These are phyloP conservation scores for Conistra vaccinii DNA, from an alignment of 2,888 invertebrate genomes.

Conservation along the genomic window DNA sequence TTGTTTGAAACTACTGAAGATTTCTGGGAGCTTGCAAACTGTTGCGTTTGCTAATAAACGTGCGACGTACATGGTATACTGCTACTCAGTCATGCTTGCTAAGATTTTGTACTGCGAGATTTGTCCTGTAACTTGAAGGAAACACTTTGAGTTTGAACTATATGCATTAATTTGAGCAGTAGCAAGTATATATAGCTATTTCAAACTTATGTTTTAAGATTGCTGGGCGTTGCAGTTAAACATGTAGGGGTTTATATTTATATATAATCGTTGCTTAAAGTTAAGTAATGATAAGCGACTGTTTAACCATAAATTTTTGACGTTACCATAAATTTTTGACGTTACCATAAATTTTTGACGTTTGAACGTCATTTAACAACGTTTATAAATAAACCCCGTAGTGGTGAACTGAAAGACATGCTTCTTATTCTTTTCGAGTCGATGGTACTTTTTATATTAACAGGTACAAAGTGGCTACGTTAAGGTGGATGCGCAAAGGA, in stretches of 20 bases:
- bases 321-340: too few relatives aligned
- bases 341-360: too few relatives aligned
- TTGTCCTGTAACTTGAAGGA: not conserved
- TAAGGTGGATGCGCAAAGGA: too few relatives aligned
- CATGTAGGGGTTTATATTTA: too few relatives aligned
- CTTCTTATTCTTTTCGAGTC: not conserved
- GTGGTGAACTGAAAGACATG: not conserved
- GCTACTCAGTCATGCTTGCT: constrained; percentile 6
- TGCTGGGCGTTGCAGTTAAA: not conserved
- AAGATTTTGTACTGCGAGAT: constrained; percentile 8
- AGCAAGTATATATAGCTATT: not conserved
- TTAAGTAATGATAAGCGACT: too few relatives aligned
- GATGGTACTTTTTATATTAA: not conserved
- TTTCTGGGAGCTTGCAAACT: constrained; percentile 66
- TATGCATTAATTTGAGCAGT: not conserved
- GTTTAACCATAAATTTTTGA: too few relatives aligned
- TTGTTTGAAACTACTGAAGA: constrained; percentile 59
- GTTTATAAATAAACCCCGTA: too few relatives aligned
- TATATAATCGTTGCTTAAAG: too few relatives aligned
- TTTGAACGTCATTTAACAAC: too few relatives aligned
- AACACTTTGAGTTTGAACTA: constrained; percentile 14
- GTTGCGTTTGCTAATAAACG: constrained; percentile 60
- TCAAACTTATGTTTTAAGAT: not conserved
- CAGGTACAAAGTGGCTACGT: too few relatives aligned
- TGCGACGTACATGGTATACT: constrained; percentile 15